phyloP scores from a whole-genome alignment of 2,888 invertebrate species.

The Apantesis nais region DNA sequence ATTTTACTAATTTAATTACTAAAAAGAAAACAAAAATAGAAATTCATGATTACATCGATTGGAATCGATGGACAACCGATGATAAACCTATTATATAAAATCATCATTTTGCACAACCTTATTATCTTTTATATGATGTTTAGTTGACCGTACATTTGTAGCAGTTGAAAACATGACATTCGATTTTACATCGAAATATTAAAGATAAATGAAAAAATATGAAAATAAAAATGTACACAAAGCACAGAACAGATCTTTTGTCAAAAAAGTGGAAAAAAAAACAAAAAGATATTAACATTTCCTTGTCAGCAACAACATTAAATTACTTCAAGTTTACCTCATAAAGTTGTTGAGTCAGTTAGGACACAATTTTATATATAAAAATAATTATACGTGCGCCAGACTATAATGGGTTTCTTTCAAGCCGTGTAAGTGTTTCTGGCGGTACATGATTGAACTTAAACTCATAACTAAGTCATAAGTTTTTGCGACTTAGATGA shows the following conservation, averaged over 20 bases:
- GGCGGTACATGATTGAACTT: no score
- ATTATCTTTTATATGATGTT: background rate
- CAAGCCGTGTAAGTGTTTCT: no score
- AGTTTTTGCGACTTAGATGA: no score
- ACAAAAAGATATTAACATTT: background rate
- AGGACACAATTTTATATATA: background rate
- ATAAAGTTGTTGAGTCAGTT: background rate
- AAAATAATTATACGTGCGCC: background rate
- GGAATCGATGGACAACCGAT: background rate
- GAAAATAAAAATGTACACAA: background rate
- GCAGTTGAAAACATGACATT: background rate
- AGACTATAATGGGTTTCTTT: background rate
- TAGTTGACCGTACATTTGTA: background rate
- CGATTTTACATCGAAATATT: background rate
- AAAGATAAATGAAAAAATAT: background rate
- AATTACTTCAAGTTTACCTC: background rate
- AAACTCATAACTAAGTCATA: no score
- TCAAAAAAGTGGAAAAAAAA: no score
- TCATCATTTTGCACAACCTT: background rate
- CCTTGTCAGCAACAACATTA: background rate
- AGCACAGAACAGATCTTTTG: background rate
- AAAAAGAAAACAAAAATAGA: no score
- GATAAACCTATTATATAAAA: background rate
- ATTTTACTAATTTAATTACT: background rate
- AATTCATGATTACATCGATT: background rate